phyloP scores from a whole-genome alignment of 2,113 vertebrate species.

The Pteropus alecto region DNA sequence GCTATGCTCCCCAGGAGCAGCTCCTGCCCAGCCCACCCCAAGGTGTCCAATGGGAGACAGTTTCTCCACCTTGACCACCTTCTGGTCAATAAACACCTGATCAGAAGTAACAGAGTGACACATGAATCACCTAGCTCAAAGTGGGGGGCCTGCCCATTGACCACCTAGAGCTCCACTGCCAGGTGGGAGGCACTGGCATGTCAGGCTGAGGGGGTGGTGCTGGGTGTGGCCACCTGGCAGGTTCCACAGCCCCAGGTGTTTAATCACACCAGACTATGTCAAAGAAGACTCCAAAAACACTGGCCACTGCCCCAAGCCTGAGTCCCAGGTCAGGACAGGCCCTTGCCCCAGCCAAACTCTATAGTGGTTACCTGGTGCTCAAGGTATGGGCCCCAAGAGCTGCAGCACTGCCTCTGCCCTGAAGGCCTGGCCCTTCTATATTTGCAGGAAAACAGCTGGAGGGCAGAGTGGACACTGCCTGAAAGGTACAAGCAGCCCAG shows the following conservation, averaged over 20 bases:
- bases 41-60: background rate
- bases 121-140: background rate
- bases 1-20: background rate
- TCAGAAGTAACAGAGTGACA: background rate
- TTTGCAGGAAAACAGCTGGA: background rate
- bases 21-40: background rate
- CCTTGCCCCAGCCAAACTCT: background rate
- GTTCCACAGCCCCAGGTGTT: background rate
- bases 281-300: background rate
- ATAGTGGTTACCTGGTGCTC: background rate
- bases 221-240: background rate
- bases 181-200: background rate
- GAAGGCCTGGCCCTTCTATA: background rate
- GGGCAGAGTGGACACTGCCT: background rate
- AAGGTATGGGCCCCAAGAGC: background rate
- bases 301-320: background rate
- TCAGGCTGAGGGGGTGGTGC: background rate
- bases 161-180: background rate
- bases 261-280: background rate
- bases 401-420: background rate
- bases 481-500: background rate
- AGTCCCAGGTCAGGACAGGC: background rate
- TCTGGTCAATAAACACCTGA: background rate
- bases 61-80: background rate
- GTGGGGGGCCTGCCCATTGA: rapidly evolving